Conservation (phyloP, 2,888 invertebrate genomes). For the Pocota personata region DNA sequence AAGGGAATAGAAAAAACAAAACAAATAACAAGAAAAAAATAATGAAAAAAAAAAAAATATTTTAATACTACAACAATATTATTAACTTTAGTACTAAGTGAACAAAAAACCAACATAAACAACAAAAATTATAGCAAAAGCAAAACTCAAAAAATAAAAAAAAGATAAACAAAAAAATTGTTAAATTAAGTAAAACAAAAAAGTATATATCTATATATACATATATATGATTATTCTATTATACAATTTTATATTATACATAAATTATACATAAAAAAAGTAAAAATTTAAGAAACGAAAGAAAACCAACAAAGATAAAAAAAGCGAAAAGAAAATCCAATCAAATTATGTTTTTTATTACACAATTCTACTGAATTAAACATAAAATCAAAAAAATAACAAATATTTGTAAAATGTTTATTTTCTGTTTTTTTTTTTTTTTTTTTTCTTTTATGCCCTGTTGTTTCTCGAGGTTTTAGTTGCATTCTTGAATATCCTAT, state of each 20-base stretch:
- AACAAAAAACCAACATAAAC: slow-evolving; percentile 48
- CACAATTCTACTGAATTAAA: slow-evolving; percentile 28
- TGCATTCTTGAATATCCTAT: not conserved
- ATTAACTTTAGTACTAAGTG: slow-evolving; percentile 67
- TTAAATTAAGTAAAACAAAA: slow-evolving; percentile 67
- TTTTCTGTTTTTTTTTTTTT: not conserved
- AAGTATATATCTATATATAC: slow-evolving; percentile 68
- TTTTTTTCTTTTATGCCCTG: slow-evolving; percentile 26
- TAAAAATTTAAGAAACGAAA: slow-evolving; percentile 60
- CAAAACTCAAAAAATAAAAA: slow-evolving; percentile 56
- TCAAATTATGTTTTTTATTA: slow-evolving; percentile 69
- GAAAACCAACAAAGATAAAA: slow-evolving; percentile 53
- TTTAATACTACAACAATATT: slow-evolving; percentile 73
- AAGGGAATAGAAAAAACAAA: slow-evolving; percentile 40
- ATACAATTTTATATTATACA: slow-evolving; percentile 74
- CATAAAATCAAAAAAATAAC: slow-evolving; percentile 7
- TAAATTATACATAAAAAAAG: slow-evolving; percentile 72
- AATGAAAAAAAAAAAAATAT: slow-evolving; percentile 57
- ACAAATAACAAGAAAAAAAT: slow-evolving; percentile 35
- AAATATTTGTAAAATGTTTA: slow-evolving; percentile 3
- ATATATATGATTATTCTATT: slow-evolving; percentile 74
- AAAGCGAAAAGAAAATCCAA: slow-evolving; percentile 64
- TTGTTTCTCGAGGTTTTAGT: slow-evolving; percentile 33
- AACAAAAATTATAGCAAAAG: slow-evolving; percentile 64
- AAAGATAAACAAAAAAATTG: slow-evolving; percentile 55